Percentiles rank a stretch among this genome's conserved stretches.
These are phyloP conservation scores for human DNA, from an alignment of 2,113 vertebrate genomes.

Conservation along the genomic window DNA sequence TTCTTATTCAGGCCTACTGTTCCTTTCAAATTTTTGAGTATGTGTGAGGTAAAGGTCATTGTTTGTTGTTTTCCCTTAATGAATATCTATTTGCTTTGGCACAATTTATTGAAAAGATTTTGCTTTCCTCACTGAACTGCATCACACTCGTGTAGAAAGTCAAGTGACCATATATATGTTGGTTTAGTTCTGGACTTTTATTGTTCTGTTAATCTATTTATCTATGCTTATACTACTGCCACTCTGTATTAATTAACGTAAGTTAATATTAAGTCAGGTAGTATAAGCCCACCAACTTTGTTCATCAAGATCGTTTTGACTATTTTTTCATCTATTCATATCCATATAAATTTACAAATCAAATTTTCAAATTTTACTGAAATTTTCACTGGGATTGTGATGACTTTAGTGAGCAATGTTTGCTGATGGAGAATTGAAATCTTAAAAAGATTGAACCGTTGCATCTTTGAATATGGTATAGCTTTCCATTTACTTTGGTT, in stretches of 20 bases:
- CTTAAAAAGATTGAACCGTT: not conserved
- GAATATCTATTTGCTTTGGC: not conserved
- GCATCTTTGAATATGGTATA: too few species aligned
- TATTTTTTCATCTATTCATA: not conserved
- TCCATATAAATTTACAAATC: not conserved
- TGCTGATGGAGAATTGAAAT: not conserved
- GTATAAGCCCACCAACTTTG: too few species aligned
- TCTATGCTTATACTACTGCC: not conserved
- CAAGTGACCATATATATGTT: not conserved
- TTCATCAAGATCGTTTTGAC: not conserved
- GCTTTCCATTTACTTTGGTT: too few species aligned
- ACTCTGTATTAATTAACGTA: not conserved
- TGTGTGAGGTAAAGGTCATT: not conserved
- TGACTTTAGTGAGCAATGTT: not conserved
- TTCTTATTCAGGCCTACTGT: too few species aligned
- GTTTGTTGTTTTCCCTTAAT: not conserved
- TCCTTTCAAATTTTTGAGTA: not conserved
- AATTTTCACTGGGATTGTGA: not conserved
- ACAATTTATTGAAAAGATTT: not conserved
- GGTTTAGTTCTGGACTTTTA: not conserved
- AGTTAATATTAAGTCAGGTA: not conserved
- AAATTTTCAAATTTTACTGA: not conserved
- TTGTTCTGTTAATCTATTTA: not conserved
- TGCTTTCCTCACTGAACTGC: not conserved
- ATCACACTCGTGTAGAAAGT: not conserved